Base-by-base conservation (phyloP, 2,113 vertebrate species). In the Antechinus stuartii region DNA sequence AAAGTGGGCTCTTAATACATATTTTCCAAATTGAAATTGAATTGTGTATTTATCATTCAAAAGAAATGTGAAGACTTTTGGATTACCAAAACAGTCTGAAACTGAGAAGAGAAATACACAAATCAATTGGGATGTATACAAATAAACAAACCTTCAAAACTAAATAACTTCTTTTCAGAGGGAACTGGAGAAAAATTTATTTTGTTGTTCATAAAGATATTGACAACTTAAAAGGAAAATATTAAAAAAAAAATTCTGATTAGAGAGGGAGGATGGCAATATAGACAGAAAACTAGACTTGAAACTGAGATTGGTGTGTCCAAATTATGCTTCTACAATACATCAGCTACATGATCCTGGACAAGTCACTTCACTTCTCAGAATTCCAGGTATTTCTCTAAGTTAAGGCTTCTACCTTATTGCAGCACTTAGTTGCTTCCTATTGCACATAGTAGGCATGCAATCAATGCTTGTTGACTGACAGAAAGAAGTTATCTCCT, bases 61-160 rank as follows among this genome's bases (percentile, higher is more conserved):
- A 54, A 95, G 54, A 95, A 96, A 95, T 95, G 46, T 92, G 94
- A 97, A 95, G 91, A 92, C 90, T 42, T 84, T 42, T 61, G 2
- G 19, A 90, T 93, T 93, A 96, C 26, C 30, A 68, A 61, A 91
- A 42, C 94, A 52, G 25, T 89, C 90, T 94, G 91, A 96, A 97
- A 94, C 90, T 76, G 68, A 16, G 96, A 94, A 47, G 92, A 76
- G 95, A 35, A n/a, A 26, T 42, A 84, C 47, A 27, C 27, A 89
- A 84, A 49, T 95, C 25, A 96, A 93, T 95, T 84, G 52, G 93
- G 91, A 91, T 93, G 47, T 19, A 26, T 91, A 2, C 52, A 93
- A 95, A 91, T 55, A 90, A 96, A 93, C 1, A 25, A 56, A 19
- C 49, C n/a, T 96, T 84, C 16, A 84, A 95, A 95, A 50, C 6